Conservation (phyloP, 2,888 invertebrate species). For the Aphrophora alni region DNA sequence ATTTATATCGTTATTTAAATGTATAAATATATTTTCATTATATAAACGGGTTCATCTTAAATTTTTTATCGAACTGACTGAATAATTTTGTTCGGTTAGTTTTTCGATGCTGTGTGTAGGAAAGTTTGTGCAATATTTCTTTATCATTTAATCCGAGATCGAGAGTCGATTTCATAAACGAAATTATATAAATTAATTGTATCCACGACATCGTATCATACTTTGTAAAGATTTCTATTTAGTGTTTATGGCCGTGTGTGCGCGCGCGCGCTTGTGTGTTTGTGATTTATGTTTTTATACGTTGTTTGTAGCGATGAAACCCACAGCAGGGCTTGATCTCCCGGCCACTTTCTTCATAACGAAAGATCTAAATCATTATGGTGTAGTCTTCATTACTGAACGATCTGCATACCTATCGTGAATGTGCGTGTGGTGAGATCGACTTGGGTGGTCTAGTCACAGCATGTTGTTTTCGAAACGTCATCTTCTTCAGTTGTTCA, state of each 20-base stretch:
- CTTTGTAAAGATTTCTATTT: too few species aligned
- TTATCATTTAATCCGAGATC: too few species aligned
- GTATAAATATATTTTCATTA: too few species aligned
- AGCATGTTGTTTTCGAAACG: slow-evolving; percentile 6
- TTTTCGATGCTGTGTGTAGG: too few species aligned
- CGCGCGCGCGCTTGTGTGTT: neutral
- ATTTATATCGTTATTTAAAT: too few species aligned
- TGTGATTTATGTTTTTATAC: neutral
- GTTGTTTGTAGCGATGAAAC: neutral
- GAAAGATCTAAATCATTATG: neutral
- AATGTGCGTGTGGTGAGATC: neutral
- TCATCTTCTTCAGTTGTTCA: slow-evolving; percentile 6
- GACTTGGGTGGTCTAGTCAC: slow-evolving; percentile 9
- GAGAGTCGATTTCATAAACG: too few species aligned
- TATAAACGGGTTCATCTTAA: too few species aligned
- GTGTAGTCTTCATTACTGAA: neutral
- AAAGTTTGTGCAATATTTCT: too few species aligned
- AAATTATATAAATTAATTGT: too few species aligned
- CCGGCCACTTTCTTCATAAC: neutral
- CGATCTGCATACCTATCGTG: neutral
- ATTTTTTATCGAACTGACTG: too few species aligned
- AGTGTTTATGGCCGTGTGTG: neutral
- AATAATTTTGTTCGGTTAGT: too few species aligned
- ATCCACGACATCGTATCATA: too few species aligned
- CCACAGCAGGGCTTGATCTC: neutral